Base-by-base conservation (phyloP, 2,113 vertebrate species). In the Lepus europaeus region DNA sequence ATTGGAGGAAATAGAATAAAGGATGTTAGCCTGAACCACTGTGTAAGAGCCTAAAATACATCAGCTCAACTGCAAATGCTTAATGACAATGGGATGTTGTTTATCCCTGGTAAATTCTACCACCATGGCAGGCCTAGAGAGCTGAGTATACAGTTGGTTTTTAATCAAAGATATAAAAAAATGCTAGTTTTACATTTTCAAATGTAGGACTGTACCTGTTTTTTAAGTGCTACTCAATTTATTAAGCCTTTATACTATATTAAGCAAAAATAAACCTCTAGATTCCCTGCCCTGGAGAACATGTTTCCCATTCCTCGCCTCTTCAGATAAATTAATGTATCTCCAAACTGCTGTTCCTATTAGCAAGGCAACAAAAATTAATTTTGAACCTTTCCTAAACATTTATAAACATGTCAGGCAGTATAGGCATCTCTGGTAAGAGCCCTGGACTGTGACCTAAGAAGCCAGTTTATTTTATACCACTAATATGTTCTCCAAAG, bases 201-300 rank as follows among this genome's bases (percentile, higher is more conserved):
- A 93, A 69, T 78, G 25, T 81, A 81, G 20, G 12, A 45, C 16
- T 22, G 1, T 23, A 88, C 31, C 61, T 90, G 68, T 93, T 94
- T 94, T 94, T 87, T 93, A 96, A 91, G 66, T 90, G 68, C 80
- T 85, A 73, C 17, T 91, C 80, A 93, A 78, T 90, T 87, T 93
- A 91, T 84, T 91, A 94, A 93, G 68, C 33, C 69, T 69, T 92
- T 92, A 25, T 69, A 77, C 12, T 45, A 33, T 45, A 66, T 61
- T 90, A 49, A 80, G 61, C 29, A 80, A 83, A 45, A 83, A 53
- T 70, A 78, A 68, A 96, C 81, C n/a, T 66, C 85, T 36, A 87
- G 74, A 91, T 49, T 27, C 33, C 61, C 56, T 83, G 69, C 9
- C 59, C 80, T 29, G 20, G 31, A 87, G 64, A 83, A 80, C 49